Evolutionary conservation across 35 echinoderm and acorn worm genomes (phyloP).

Genomic region (Diadema setosum): DNA sequence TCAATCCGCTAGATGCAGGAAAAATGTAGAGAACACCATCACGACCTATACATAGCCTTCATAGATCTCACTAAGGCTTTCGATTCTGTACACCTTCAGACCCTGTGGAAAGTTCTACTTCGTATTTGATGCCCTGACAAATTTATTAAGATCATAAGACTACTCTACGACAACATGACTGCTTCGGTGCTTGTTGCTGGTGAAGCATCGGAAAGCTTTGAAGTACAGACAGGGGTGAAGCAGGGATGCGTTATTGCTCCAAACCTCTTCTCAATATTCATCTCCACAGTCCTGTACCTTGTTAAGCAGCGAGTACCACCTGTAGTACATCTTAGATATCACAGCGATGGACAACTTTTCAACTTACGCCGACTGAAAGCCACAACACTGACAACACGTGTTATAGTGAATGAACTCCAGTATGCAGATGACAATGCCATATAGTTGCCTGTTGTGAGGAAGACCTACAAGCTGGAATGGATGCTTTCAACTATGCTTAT

Average conservation of each 20-base stretch:
- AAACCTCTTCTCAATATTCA: not conserved
- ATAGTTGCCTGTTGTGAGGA: not conserved
- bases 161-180: slow-evolving; percentile 28
- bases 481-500: slow-evolving; percentile 7
- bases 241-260: slow-evolving; percentile 32
- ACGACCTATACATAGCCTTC: not conserved
- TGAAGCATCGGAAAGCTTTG: not conserved
- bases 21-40: slow-evolving; percentile 8
- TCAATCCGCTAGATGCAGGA: slow-evolving; percentile 35
- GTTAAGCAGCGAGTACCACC: not conserved
- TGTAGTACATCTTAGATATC: not conserved
- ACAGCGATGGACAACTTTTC: not conserved
- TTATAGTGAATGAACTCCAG: not conserved
- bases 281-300: not conserved
- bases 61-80: slow-evolving; percentile 22
- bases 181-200: not conserved
- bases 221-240: slow-evolving; percentile 5
- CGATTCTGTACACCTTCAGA: not conserved
- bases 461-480: not conserved
- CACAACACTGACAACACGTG: not conserved
- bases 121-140: slow-evolving; percentile 28
- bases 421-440: not conserved
- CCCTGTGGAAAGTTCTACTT: not conserved
- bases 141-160: not conserved
- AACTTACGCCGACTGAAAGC: not conserved